Percentiles rank a stretch among this genome's conserved stretches.
Conservation (phyloP, 2,113 vertebrate species). For the Thunnus thynnus region DNA sequence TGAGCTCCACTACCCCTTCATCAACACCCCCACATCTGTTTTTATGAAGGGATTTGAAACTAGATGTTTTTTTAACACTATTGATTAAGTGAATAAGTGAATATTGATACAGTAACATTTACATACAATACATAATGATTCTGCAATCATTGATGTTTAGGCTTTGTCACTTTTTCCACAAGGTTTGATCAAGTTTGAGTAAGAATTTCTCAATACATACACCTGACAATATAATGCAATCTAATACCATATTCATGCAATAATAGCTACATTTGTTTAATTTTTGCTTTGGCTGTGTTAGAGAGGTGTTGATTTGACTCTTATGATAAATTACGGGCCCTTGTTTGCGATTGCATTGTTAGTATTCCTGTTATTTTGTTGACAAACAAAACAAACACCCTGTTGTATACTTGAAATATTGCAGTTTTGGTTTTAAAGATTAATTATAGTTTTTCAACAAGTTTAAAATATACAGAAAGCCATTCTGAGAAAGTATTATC, state of each 20-base stretch:
- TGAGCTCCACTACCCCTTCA: background rate
- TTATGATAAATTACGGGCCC: background rate
- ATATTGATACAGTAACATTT: background rate
- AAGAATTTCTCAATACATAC: background rate
- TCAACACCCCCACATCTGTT: background rate
- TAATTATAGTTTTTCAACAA: no score
- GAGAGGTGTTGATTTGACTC: background rate
- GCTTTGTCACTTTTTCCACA: background rate
- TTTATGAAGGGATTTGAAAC: background rate
- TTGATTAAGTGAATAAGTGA: background rate
- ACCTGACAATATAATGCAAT: conserved; percentile 5
- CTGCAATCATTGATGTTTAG: background rate
- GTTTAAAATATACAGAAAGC: no score
- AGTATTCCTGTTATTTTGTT: background rate
- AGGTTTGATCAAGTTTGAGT: background rate
- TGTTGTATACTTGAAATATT: background rate
- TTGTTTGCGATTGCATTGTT: background rate
- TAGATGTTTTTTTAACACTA: background rate
- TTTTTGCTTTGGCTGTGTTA: background rate
- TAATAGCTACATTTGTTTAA: background rate
- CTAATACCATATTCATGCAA: background rate
- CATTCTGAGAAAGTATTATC: no score
- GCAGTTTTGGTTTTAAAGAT: no score
- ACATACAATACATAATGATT: background rate
- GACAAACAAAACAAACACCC: background rate